These are phyloP conservation scores for Corythornis madagascariensis DNA, from an alignment of 2,113 vertebrate genomes.

Conservation along the genomic window DNA sequence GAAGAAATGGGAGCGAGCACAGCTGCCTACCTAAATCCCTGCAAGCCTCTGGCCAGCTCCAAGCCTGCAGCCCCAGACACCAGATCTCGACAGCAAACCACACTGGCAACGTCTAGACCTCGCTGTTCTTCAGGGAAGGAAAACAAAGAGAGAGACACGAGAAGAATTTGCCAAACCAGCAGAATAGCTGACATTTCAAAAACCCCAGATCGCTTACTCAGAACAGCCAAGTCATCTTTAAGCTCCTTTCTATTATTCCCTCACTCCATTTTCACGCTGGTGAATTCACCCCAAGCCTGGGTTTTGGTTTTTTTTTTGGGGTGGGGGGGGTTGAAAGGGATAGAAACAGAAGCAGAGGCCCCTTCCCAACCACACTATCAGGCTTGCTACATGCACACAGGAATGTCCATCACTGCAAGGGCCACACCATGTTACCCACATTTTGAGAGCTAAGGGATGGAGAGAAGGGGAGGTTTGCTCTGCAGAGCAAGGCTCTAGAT, in stretches of 20 bases:
- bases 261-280: fast-evolving
- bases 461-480: background rate
- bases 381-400: background rate
- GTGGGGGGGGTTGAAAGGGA: background rate
- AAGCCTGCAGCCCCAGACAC: background rate
- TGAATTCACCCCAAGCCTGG: background rate
- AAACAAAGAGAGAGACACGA: slow-evolving; percentile 51
- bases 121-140: slow-evolving; percentile 41
- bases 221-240: slow-evolving; percentile 46
- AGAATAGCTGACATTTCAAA: slow-evolving; percentile 64
- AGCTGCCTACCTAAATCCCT: slow-evolving; percentile 1
- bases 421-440: background rate
- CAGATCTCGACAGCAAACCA: slow-evolving; percentile 19
- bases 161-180: slow-evolving; percentile 63
- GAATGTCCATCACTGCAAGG: background rate
- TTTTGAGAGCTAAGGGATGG: background rate
- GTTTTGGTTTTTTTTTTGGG: background rate
- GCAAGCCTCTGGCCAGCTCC: background rate
- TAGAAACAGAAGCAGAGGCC: background rate
- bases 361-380: background rate
- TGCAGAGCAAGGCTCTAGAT: background rate
- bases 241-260: background rate
- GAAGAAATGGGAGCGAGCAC: background rate
- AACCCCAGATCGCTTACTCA: background rate
- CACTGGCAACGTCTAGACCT: slow-evolving; percentile 28